Conservation (phyloP, 2,888 invertebrate species). For the Artemia sinica region DNA sequence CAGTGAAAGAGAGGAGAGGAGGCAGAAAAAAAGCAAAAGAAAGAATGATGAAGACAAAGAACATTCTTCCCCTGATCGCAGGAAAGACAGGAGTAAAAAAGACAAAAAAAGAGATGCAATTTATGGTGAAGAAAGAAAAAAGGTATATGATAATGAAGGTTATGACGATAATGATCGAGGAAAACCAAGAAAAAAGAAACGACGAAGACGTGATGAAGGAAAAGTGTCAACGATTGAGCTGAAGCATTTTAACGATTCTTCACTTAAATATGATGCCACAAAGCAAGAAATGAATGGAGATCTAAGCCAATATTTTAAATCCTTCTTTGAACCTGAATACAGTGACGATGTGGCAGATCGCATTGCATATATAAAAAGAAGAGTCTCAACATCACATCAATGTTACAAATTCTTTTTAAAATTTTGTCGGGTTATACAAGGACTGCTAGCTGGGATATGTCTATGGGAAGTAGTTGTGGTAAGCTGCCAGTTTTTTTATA, state of each 20-base stretch:
- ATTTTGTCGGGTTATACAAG: neutral
- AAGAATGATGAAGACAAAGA: neutral
- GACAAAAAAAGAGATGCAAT: neutral
- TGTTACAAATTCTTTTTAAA: constrained; percentile 13
- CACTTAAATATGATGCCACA: neutral
- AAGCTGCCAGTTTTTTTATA: neutral
- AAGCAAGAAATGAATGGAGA: neutral
- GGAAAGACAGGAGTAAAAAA: neutral
- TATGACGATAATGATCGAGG: neutral
- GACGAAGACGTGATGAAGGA: constrained; percentile 3
- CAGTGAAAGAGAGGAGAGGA: neutral
- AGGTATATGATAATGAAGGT: neutral
- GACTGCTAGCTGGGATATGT: constrained; percentile 13
- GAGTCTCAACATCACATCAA: constrained; percentile 8
- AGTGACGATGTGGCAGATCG: neutral
- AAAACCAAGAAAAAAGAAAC: neutral
- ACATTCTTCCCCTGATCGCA: neutral
- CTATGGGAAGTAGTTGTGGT: constrained; percentile 15
- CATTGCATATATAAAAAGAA: neutral
- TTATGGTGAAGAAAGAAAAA: neutral
- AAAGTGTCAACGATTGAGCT: constrained; percentile 11
- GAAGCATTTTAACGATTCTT: neutral
- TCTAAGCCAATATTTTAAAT: neutral
- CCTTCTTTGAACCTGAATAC: constrained; percentile 3
- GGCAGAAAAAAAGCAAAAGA: neutral